Conservation (phyloP, 2,797 vertebrate genomes). For the Selene dorsalis region DNA sequence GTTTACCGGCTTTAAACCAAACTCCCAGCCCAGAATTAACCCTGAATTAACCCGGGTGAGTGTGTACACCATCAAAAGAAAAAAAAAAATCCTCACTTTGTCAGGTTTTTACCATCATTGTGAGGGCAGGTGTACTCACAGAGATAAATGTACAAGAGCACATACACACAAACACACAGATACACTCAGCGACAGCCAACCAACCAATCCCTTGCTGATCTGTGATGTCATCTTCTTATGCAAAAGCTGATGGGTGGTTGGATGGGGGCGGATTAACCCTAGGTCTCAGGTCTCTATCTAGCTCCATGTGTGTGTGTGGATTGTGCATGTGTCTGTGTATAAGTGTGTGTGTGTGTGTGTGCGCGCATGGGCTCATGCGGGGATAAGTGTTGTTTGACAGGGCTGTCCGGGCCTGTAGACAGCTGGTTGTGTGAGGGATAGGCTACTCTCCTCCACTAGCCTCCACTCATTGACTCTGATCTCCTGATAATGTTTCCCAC, state of each 20-base stretch:
- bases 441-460: slow-evolving; percentile 72
- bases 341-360: slow-evolving; percentile 11
- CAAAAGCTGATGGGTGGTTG: slow-evolving; percentile 76
- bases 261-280: slow-evolving; percentile 73
- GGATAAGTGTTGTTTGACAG: slow-evolving; percentile 80
- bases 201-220: slow-evolving; percentile 72
- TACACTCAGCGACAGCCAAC: slow-evolving; percentile 45
- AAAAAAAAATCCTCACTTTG: background rate
- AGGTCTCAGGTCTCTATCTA: slow-evolving; percentile 64
- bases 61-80: background rate
- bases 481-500: slow-evolving; percentile 63
- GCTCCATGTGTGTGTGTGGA: slow-evolving; percentile 26
- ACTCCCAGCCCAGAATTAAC: background rate
- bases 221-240: slow-evolving; percentile 83
- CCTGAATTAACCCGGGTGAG: background rate
- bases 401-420: slow-evolving; percentile 74
- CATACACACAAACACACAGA: slow-evolving; percentile 39
- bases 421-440: slow-evolving; percentile 83
- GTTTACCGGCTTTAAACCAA: background rate
- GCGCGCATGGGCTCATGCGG: slow-evolving; percentile 57
- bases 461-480: slow-evolving; percentile 72
- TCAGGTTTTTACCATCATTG: background rate
- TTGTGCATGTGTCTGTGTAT: slow-evolving; percentile 27
- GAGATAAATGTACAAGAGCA: slow-evolving; percentile 42
- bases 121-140: slow-evolving; percentile 23